These are phyloP conservation scores for Myopa testacea DNA, from an alignment of 2,888 invertebrate genomes.

Conservation along the genomic window DNA sequence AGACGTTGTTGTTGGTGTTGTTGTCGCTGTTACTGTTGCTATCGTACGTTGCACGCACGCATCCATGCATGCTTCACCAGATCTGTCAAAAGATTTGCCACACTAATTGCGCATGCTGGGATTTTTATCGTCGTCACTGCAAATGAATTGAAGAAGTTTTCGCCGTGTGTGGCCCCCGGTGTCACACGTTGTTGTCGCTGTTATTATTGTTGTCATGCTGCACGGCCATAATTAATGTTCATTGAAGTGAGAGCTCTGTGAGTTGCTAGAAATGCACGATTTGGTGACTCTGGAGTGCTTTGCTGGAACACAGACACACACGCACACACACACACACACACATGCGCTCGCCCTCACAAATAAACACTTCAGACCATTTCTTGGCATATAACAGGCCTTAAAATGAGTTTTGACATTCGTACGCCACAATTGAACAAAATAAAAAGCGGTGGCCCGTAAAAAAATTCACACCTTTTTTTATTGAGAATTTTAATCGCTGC, in stretches of 20 bases:
- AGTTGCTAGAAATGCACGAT: not conserved
- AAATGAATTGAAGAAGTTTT: constrained; percentile 25
- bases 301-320: not conserved
- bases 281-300: not conserved
- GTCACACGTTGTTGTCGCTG: constrained; percentile 16
- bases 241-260: constrained; percentile 20
- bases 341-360: not conserved
- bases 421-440: not conserved
- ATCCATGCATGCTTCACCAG: constrained; percentile 27
- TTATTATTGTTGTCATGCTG: constrained; percentile 12
- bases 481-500: too few species aligned
- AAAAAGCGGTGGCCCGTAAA: not conserved
- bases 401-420: constrained; percentile 21
- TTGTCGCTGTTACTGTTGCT: constrained; percentile 48
- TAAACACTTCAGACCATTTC: not conserved
- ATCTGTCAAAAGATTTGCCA: constrained; percentile 37
- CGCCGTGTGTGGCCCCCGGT: constrained; percentile 33
- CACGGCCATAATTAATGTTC: constrained; percentile 19
- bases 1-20: constrained; percentile 48
- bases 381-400: not conserved
- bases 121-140: constrained; percentile 31
- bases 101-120: constrained; percentile 35
- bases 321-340: too few species aligned
- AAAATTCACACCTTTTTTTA: not conserved
- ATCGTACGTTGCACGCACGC: not conserved